These are phyloP conservation scores for Dasysyrphus tricinctus DNA, from an alignment of 2,888 invertebrate species.

Conservation along the genomic window DNA sequence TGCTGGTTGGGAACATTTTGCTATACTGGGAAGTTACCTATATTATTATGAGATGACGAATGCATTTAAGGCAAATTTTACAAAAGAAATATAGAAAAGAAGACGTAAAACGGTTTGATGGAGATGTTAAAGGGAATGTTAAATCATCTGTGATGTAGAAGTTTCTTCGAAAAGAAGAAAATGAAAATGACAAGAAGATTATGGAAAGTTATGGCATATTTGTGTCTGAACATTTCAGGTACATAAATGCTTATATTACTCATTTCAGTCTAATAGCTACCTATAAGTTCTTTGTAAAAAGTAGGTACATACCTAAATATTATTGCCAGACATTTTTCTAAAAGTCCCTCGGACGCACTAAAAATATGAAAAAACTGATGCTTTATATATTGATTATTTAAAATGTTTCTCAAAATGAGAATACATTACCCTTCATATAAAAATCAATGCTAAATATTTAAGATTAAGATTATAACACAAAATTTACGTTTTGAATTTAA, in stretches of 20 bases:
- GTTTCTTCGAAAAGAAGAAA: neutral
- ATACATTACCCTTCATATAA: too few species aligned
- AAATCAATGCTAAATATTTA: too few species aligned
- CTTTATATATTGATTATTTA: too few species aligned
- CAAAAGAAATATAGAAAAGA: neutral
- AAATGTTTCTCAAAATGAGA: too few species aligned
- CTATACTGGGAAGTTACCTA: neutral
- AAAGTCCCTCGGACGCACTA: too few species aligned
- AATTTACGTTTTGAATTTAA: too few species aligned
- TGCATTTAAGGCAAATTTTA: slow-evolving; percentile 4
- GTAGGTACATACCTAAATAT: too few species aligned
- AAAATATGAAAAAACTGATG: too few species aligned
- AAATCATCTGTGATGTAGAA: slow-evolving; percentile 3
- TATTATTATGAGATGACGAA: slow-evolving; percentile 22
- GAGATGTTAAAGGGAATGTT: neutral
- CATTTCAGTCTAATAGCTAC: too few species aligned
- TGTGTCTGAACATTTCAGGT: neutral
- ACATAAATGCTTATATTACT: neutral
- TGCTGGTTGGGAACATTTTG: neutral
- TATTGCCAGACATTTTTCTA: too few species aligned
- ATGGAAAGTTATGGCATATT: neutral
- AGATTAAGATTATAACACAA: too few species aligned
- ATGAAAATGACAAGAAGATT: neutral
- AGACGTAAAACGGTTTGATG: neutral
- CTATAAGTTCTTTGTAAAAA: too few species aligned